Base-by-base conservation (phyloP, 2,113 vertebrate genomes). In the Nanorana parkeri region DNA sequence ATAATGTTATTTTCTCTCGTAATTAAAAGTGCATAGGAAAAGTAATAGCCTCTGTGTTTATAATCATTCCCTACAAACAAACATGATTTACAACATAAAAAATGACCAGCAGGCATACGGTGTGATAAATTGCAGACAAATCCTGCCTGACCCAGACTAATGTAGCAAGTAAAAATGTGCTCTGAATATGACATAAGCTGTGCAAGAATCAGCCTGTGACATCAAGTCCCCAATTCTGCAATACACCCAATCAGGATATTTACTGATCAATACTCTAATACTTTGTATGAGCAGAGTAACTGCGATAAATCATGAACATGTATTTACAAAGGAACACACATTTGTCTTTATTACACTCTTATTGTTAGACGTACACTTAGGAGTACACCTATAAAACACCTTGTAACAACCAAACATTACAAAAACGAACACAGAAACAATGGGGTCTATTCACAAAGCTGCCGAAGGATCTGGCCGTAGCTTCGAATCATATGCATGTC, bases 61-160 rank as follows among this genome's bases (percentile, higher is more conserved):
- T 58, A 29, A 17, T 5, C n/a, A 56, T 55, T 81, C 51, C 51
- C 17, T 68, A 58, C 60, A 68, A 76, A 83, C 63, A 83, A 83
- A 55, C 71, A 68, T 76, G 64, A 76, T 83, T 76, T 83, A 83
- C 80, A 47, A 55, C 71, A 68, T 74, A 68, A 76, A 83, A 67
- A 83, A 76, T 67, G 16, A 83, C 61, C 71, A 67, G 52, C 21
- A 75, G 63, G 71, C 52, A 64, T 64, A 32, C 6, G 19, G 72
- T 20, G 58, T 83, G 80, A 76, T 83, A 68, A 83, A 83, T 76
- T 15, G 58, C 54, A 20, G 41, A 76, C 23, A 76, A 67, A 83
- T 83, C 51, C 72, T 67, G 28, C 23, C 36, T 83, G 80, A 83
- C 80, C 80, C 55, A 76, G 80, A 83, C 80, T 66, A 76, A 83